Base-by-base conservation (phyloP, 2,888 invertebrate species). In the Allophyes oxyacanthae region DNA sequence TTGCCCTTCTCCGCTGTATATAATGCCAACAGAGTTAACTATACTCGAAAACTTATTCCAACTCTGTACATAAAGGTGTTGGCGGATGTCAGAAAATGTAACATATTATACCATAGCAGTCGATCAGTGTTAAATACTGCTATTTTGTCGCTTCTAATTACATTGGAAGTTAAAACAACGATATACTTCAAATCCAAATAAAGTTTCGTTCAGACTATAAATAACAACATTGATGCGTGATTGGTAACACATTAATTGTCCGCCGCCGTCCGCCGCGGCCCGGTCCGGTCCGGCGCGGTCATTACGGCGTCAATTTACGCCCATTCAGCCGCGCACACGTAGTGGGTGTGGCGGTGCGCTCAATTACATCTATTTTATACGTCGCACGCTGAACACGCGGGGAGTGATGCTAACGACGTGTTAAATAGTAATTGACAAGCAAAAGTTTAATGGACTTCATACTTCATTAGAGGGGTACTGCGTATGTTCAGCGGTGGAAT, bases 281-380 rank as follows among this genome's bases (percentile, higher is more conserved):
- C 25, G 46, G 56, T n/a, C 6, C 43, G 51, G 36, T 20, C 14
- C 66, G 43, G 55, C 41, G 53, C 60, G 52, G 46, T 75, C 66
- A 65, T 77, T 78, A 65, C 64, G 41, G 45, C 67, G 30, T 43
- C 73, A 76, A 72, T 74, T 78, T 67, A 56, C 45, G 62, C 45
- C 67, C 66, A 78, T 64, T 72, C 64, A 70, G 46, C 30, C 60
- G 37, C 57, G 38, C 42, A 20, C 42, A 20, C 28, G 42, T 37
- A 33, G 37, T 9, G 33, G 25, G 10, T 20, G 13, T 0, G 25
- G 13, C 25, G 10, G 25, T 36, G 32, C 34, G 41, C 36, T 44
- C 62, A 37, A 58, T 62, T 45, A 62, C 63, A 56, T 54, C 43
- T 62, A 51, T 69, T 72, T 55, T 53, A 72, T 52, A 28, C 38